Percentiles rank a stretch among this genome's conserved stretches.
Evolutionary conservation across 2,113 vertebrate genomes (phyloP).

Genomic region (Oncorhynchus kisutch): DNA sequence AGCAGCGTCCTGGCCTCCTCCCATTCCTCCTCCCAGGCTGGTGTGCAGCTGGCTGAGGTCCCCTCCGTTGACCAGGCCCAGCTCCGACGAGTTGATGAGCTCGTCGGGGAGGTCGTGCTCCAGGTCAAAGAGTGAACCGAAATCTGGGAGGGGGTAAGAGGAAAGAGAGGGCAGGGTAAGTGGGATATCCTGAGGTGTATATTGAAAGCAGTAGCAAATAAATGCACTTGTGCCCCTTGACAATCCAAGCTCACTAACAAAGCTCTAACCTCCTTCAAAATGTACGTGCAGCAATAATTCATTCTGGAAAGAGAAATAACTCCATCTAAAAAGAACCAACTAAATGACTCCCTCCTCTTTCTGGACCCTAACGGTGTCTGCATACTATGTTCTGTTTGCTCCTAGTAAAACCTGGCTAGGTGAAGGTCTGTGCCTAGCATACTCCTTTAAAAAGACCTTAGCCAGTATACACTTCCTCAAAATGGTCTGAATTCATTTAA

Average conservation of each 20-base stretch:
- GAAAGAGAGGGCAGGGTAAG: neutral
- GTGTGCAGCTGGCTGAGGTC: slow-evolving; percentile 89
- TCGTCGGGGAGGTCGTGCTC: slow-evolving; percentile 98
- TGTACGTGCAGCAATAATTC: neutral
- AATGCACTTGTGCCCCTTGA: neutral
- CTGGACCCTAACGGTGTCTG: no score
- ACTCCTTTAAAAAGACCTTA: no score
- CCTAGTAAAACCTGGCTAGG: no score
- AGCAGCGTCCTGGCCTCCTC: slow-evolving; percentile 85
- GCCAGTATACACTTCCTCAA: no score
- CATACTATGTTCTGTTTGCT: no score
- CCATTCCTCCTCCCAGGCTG: slow-evolving; percentile 74
- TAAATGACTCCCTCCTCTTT: no score
- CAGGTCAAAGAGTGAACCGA: slow-evolving; percentile 93
- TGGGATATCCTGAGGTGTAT: neutral
- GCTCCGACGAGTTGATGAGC: slow-evolving; percentile 91
- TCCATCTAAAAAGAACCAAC: neutral
- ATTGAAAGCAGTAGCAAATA: neutral
- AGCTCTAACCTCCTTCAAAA: neutral
- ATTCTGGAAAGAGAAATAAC: neutral
- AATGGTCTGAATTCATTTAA: no score
- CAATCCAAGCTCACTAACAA: neutral
- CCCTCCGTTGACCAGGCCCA: slow-evolving; percentile 87
- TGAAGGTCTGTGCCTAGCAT: no score
- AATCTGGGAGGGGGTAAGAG: slow-evolving; percentile 75